These are phyloP conservation scores for Larimichthys crocea DNA, from an alignment of 2,113 vertebrate species.

Conservation along the genomic window DNA sequence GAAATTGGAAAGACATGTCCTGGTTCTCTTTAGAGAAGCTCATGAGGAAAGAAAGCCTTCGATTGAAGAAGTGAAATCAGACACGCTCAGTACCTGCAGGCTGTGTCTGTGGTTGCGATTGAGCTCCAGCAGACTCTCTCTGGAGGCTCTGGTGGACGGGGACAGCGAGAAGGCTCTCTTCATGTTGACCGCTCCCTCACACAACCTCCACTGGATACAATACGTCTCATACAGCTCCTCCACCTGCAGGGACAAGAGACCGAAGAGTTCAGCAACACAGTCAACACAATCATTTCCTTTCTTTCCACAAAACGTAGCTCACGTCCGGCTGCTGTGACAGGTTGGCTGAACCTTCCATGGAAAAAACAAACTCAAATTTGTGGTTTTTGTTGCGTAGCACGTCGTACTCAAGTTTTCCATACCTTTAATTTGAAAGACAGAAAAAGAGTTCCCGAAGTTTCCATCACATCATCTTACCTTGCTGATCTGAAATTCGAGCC, in stretches of 20 bases:
- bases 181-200: slow-evolving; percentile 94
- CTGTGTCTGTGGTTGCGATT: slow-evolving; percentile 91
- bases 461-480: slow-evolving; percentile 84
- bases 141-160: slow-evolving; percentile 90
- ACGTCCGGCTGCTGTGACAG: neutral
- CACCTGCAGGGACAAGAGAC: slow-evolving; percentile 82
- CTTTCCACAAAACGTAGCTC: neutral
- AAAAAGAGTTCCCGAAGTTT: too few relatives aligned
- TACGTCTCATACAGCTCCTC: slow-evolving; percentile 97
- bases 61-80: neutral
- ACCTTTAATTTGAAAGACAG: too few relatives aligned
- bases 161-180: slow-evolving; percentile 90
- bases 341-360: neutral
- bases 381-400: neutral
- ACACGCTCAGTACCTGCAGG: slow-evolving; percentile 85
- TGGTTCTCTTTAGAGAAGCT: too few relatives aligned
- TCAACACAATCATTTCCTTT: too few relatives aligned
- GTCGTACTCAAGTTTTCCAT: neutral
- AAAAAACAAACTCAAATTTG: neutral
- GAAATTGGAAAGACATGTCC: neutral
- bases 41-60: neutral
- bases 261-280: neutral
- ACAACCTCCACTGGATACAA: slow-evolving; percentile 92
- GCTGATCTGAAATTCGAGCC: slow-evolving; percentile 96
- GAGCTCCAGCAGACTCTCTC: slow-evolving; percentile 94